Base-by-base conservation (phyloP, 2,888 invertebrate genomes). In the Callosobruchus maculatus region DNA sequence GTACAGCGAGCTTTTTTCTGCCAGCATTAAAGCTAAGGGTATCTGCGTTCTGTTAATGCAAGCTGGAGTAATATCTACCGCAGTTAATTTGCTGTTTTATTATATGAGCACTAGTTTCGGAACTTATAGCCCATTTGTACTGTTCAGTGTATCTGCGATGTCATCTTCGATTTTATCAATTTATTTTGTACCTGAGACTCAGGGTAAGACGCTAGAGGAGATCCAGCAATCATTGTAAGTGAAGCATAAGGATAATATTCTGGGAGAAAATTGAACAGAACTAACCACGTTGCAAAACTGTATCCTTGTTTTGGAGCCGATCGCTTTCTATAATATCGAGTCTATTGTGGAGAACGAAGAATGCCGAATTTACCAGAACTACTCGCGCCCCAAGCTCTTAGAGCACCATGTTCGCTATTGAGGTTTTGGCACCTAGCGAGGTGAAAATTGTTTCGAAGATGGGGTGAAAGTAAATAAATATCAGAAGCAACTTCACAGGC, bases 131-230 rank as follows among this genome's bases (percentile, higher is more conserved):
- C 82, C 85, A 49, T 86, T 86, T 76, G 77, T 81, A 9, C 77
- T 84, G 30, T 86, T 84, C 77, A 77, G 82, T 0, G 22, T 77
- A 5, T 78, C 79, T 67, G 81, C 81, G 30, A 80, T 84, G 68
- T 3, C 81, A 5, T 79, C 81, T 26, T 77, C 81, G 7, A 72
- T 83, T 22, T 77, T 82, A 71, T 79, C 83, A 4, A 81, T 82
- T 75, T 84, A 76, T 76, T 79, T 82, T 74, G 78, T 87, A 66
- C 85, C 85, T 0, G 85, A 87, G 76, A 86, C 86, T 0, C 84
- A 82, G 77, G 86, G 85, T 2, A 85, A 84, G 74, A 84, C 85
- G 9, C 78, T 86, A 30, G 85, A 85, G 74, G 84, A 86, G 79
- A 86, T 86, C 70, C 86, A 87, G 75, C 84, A 85, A 75, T 75